These are phyloP conservation scores for Cotesia typhae DNA, from an alignment of 1,140 invertebrate genomes.

Conservation along the genomic window DNA sequence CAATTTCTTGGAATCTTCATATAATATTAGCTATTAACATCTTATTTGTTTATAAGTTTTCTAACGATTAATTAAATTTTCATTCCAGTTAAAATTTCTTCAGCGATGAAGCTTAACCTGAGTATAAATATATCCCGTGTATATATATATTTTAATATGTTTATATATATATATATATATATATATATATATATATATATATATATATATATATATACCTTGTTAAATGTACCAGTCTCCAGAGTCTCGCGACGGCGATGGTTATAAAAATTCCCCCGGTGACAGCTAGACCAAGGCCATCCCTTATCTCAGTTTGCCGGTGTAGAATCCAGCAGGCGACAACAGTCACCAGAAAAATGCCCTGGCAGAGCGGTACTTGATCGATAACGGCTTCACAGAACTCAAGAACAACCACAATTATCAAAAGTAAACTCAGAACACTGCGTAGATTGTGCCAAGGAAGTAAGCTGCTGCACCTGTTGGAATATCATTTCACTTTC, in stretches of 20 bases:
- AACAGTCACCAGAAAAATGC: constrained; percentile 40
- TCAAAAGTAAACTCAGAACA: constrained; percentile 42
- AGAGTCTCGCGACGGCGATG: constrained; percentile 44
- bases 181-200: constrained; percentile 3
- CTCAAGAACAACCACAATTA: constrained; percentile 44
- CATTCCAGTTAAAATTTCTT: too few relatives aligned
- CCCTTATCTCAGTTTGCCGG: constrained; percentile 46
- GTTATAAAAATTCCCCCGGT: constrained; percentile 45
- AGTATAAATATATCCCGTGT: too few relatives aligned
- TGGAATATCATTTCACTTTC: constrained; percentile 4
- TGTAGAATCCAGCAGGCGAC: constrained; percentile 49
- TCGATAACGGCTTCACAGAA: constrained; percentile 47
- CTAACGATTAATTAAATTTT: too few relatives aligned
- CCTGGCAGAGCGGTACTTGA: constrained; percentile 39
- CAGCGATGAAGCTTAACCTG: too few relatives aligned
- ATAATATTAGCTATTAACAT: too few relatives aligned
- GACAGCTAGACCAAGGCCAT: constrained; percentile 42
- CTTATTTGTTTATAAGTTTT: too few relatives aligned
- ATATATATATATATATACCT: constrained; percentile 33
- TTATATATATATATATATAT: background rate
- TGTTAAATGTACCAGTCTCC: constrained; percentile 46
- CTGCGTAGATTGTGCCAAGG: constrained; percentile 46
- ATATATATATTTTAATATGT: background rate
- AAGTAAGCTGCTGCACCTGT: constrained; percentile 42
- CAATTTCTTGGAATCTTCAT: too few relatives aligned